phyloP scores from a whole-genome alignment of 2,797 vertebrate species.

The Enteromius radiatus region DNA sequence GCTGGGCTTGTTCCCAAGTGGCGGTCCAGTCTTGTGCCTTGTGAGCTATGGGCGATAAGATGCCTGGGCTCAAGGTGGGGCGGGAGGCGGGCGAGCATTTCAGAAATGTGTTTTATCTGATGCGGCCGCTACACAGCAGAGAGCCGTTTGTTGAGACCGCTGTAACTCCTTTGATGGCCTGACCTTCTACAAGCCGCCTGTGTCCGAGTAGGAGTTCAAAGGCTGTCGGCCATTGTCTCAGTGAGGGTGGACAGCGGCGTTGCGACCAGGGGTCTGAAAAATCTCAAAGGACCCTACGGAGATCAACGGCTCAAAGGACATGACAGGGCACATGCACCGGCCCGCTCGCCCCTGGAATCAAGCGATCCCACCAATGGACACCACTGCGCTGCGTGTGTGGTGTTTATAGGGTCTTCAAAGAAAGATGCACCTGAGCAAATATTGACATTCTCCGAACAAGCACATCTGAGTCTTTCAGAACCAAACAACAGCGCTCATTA shows the following conservation, averaged over 20 bases:
- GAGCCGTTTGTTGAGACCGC: constrained; percentile 46
- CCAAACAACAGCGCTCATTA: constrained; percentile 31
- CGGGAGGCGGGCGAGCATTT: constrained; percentile 12
- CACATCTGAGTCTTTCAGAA: background rate
- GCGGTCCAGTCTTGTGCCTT: constrained; percentile 17
- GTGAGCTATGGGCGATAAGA: constrained; percentile 39
- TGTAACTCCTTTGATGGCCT: constrained; percentile 47
- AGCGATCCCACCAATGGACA: constrained; percentile 42
- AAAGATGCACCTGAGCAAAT: constrained; percentile 74
- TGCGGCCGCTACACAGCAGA: background rate
- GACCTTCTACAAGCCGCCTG: constrained; percentile 37
- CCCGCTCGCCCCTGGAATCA: constrained; percentile 62
- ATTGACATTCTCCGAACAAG: constrained; percentile 62
- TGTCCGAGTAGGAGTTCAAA: constrained; percentile 54
- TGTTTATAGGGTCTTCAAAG: constrained; percentile 53
- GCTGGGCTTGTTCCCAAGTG: background rate
- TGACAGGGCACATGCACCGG: constrained; percentile 46
- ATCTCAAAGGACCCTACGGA: constrained; percentile 38
- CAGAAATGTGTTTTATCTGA: constrained; percentile 47
- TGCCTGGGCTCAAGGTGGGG: constrained; percentile 23
- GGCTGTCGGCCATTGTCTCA: constrained; percentile 38
- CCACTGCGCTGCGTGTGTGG: constrained; percentile 48
- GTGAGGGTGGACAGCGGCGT: constrained; percentile 7
- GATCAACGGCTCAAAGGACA: constrained; percentile 45
- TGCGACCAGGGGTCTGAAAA: constrained; percentile 19